These are phyloP conservation scores for Archilochus colubris DNA, from an alignment of 2,113 vertebrate species.

Conservation along the genomic window DNA sequence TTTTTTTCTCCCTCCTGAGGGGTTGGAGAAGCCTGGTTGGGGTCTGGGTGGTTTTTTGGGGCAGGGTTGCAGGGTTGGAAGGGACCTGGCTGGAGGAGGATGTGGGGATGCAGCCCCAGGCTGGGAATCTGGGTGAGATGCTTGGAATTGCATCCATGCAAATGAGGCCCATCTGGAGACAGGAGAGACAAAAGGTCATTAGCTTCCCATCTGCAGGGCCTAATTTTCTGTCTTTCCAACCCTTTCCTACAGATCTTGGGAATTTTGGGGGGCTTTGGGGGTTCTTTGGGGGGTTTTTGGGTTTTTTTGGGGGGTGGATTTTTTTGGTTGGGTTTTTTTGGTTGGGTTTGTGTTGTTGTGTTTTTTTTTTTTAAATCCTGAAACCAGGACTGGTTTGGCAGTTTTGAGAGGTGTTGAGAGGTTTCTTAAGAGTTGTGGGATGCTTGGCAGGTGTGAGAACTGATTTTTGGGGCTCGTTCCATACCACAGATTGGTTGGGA, in stretches of 20 bases:
- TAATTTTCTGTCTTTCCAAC: slow-evolving; percentile 60
- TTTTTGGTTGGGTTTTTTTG: not conserved
- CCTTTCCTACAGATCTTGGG: not conserved
- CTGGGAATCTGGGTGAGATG: slow-evolving; percentile 60
- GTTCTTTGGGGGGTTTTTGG: not conserved
- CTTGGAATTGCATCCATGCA: slow-evolving; percentile 75
- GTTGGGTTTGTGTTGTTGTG: too few relatives aligned
- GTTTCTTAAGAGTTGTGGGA: not conserved
- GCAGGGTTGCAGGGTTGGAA: not conserved
- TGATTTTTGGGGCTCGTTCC: not conserved
- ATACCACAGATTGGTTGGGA: rapidly evolving
- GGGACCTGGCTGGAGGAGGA: slow-evolving; percentile 28
- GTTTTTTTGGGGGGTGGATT: not conserved
- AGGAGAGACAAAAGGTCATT: slow-evolving; percentile 77
- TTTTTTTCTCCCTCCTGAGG: too few relatives aligned
- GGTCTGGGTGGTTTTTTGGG: slow-evolving; percentile 1
- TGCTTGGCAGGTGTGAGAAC: rapidly evolving
- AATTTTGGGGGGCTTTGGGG: too few relatives aligned
- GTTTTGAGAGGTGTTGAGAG: not conserved
- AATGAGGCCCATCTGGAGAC: slow-evolving; percentile 75
- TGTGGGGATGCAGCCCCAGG: slow-evolving; percentile 24
- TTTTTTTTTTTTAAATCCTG: not conserved
- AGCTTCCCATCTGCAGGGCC: slow-evolving; percentile 70
- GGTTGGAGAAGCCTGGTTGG: not conserved
- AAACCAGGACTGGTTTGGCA: not conserved